Evolutionary conservation across 2,113 vertebrate species (phyloP).

Genomic region (Eidolon helvum): DNA sequence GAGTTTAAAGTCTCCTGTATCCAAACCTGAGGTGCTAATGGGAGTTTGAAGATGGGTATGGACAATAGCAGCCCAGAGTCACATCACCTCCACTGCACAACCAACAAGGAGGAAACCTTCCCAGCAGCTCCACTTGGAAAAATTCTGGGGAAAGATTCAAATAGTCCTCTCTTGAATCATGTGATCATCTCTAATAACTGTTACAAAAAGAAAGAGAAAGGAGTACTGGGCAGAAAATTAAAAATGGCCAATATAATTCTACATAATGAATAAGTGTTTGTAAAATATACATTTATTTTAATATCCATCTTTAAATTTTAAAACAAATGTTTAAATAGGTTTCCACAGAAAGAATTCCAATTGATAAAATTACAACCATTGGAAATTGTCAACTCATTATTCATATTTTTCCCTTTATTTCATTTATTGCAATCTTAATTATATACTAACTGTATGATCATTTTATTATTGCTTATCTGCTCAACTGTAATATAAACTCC

Average conservation of each 20-base stretch:
- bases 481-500: background rate
- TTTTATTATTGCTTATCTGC: background rate
- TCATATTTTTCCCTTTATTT: background rate
- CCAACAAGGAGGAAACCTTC: background rate
- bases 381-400: background rate
- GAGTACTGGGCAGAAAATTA: background rate
- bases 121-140: background rate
- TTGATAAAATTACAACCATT: background rate
- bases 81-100: fast-evolving
- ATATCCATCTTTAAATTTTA: background rate
- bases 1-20: background rate
- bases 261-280: background rate
- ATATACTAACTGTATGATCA: background rate
- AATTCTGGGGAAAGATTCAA: background rate
- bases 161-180: background rate
- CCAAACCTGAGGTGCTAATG: background rate
- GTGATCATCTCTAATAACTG: background rate
- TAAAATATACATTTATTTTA: background rate
- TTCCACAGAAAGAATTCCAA: background rate
- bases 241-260: background rate
- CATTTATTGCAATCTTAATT: background rate
- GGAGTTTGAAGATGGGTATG: background rate
- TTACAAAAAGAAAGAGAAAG: background rate
- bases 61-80: background rate
- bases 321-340: background rate